Conservation (phyloP, 2,888 invertebrate species). For the Andricus curvator region DNA sequence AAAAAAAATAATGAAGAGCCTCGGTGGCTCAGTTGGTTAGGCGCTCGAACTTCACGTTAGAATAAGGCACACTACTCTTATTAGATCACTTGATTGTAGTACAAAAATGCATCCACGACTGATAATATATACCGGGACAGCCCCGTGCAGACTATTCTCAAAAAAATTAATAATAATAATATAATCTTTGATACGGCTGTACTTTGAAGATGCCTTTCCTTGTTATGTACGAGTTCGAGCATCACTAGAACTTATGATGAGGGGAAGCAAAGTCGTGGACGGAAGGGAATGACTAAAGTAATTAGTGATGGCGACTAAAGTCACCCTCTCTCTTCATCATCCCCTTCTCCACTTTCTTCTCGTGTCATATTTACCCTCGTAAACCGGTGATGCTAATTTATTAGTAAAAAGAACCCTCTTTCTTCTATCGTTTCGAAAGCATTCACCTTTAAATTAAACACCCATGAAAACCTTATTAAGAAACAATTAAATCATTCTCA, state of each 20-base stretch:
- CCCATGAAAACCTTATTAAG: not conserved
- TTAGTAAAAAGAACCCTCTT: not conserved
- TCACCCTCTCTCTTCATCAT: not conserved
- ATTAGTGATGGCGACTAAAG: conserved; percentile 66
- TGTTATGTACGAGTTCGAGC: conserved; percentile 42
- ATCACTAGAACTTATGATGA: conserved; percentile 66
- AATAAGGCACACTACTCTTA: too few relatives aligned
- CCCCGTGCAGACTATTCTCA: too few relatives aligned
- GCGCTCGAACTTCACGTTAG: too few relatives aligned
- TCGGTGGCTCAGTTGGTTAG: too few relatives aligned
- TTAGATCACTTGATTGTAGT: too few relatives aligned
- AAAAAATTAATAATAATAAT: too few relatives aligned
- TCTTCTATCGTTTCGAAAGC: not conserved
- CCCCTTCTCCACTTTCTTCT: not conserved
- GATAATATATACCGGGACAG: too few relatives aligned
- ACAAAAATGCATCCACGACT: too few relatives aligned
- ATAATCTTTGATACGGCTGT: conserved; percentile 12
- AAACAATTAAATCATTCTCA: not conserved
- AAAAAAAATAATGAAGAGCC: too few relatives aligned
- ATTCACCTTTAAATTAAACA: not conserved
- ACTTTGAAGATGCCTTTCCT: conserved; percentile 54
- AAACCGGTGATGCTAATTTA: not conserved
- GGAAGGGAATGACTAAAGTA: conserved; percentile 68
- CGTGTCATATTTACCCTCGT: conserved; percentile 7
- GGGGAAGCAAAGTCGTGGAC: conserved; percentile 59